Percentiles rank a stretch among this genome's conserved stretches.
Conservation (phyloP, 2,113 vertebrate genomes). For the Calyptommatus sinebrachiatus region DNA sequence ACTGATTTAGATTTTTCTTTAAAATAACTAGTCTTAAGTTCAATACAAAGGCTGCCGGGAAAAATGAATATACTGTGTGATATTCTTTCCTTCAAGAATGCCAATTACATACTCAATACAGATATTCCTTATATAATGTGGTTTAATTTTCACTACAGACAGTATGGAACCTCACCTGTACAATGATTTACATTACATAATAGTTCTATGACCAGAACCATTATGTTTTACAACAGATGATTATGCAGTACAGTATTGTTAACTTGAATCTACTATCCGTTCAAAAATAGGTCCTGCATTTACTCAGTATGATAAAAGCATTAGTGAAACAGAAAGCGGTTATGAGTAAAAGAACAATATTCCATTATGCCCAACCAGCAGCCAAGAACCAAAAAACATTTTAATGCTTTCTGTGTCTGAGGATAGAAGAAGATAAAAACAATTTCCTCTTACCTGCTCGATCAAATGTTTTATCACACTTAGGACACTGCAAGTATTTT, state of each 20-base stretch:
- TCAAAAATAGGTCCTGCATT: neutral
- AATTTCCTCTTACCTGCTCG: constrained; percentile 83
- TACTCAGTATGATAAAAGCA: neutral
- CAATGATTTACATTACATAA: too few relatives aligned
- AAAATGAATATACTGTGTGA: too few relatives aligned
- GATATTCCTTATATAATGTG: too few relatives aligned
- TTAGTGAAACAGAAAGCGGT: neutral
- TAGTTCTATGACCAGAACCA: too few relatives aligned
- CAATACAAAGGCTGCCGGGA: too few relatives aligned
- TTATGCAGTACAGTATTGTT: neutral
- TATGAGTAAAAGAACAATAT: neutral
- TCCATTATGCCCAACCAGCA: neutral
- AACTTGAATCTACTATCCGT: too few relatives aligned
- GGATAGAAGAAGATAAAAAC: neutral
- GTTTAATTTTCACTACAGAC: too few relatives aligned
- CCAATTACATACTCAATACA: too few relatives aligned
- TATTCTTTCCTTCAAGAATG: neutral
- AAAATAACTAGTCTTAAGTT: too few relatives aligned
- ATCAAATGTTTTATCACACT: constrained; percentile 95
- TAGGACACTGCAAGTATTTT: constrained; percentile 90
- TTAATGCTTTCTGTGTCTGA: constrained; percentile 11
- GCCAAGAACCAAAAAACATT: neutral
- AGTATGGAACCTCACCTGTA: too few relatives aligned
- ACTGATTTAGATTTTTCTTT: too few relatives aligned
- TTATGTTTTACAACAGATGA: too few relatives aligned